Percentiles rank a stretch among this genome's conserved stretches.
Evolutionary conservation across 1,140 invertebrate genomes (phyloP).

Genomic region (Tetramorium simillimum): DNA sequence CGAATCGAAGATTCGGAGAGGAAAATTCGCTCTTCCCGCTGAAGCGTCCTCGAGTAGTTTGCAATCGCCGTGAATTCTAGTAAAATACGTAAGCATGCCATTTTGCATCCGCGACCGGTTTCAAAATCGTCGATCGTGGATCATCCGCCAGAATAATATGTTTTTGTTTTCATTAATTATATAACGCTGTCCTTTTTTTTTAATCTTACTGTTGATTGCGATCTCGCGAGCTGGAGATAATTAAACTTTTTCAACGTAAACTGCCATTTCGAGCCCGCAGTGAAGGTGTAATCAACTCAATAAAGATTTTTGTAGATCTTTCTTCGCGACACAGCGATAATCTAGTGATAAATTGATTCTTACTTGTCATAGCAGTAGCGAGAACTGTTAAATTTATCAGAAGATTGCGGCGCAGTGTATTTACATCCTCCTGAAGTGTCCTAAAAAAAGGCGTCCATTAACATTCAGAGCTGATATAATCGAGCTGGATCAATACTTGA

Average conservation of each 20-base stretch:
- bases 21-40: not conserved
- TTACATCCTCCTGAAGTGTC: not conserved
- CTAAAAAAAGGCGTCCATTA: slow-evolving; percentile 7
- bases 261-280: not conserved
- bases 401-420: not conserved
- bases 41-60: slow-evolving; percentile 4
- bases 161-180: not conserved
- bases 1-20: not conserved
- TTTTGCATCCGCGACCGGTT: not conserved
- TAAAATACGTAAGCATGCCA: slow-evolving; percentile 2
- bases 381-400: not conserved
- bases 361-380: not conserved
- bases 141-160: not conserved
- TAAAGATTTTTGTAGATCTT: not conserved
- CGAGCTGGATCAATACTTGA: slow-evolving; percentile 21
- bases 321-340: not conserved
- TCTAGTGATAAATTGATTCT: not conserved
- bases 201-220: not conserved
- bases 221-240: not conserved
- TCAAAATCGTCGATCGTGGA: slow-evolving; percentile 26
- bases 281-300: not conserved
- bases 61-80: slow-evolving; percentile 17
- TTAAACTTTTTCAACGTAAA: not conserved
- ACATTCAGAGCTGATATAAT: not conserved
- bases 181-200: not conserved